Conservation (phyloP, 2,888 invertebrate species). For the Dilophus febrilis region DNA sequence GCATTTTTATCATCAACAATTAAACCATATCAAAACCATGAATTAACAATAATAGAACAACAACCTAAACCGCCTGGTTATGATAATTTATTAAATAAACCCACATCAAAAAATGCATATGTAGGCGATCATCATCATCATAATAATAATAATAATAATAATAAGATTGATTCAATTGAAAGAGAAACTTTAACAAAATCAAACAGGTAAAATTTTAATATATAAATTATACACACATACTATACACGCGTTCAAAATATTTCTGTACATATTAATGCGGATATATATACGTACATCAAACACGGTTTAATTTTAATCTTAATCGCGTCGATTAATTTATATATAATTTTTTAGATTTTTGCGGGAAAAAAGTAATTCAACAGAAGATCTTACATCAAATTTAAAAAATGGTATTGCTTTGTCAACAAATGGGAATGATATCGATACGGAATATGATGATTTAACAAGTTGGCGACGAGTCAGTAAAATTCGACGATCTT, state of each 20-base stretch:
- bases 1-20: too few species aligned
- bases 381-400: constrained; percentile 33
- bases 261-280: too few species aligned
- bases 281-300: too few species aligned
- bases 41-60: not conserved
- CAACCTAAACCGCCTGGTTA: too few species aligned
- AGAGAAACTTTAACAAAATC: constrained; percentile 5
- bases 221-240: not conserved
- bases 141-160: not conserved
- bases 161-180: constrained; percentile 1
- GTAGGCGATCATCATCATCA: not conserved
- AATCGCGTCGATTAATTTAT: too few species aligned
- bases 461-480: constrained; percentile 47
- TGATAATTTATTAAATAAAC: not conserved
- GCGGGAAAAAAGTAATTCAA: constrained; percentile 28
- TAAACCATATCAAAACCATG: too few species aligned
- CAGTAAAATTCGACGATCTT: constrained; percentile 43
- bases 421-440: constrained; percentile 7
- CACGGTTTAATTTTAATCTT: too few species aligned
- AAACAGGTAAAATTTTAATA: constrained; percentile 3
- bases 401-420: constrained; percentile 16
- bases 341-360: too few species aligned
- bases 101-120: not conserved
- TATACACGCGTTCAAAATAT: too few species aligned
- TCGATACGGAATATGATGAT: constrained; percentile 28